phyloP scores from a whole-genome alignment of 2,797 vertebrate species.

The Todus mexicanus region DNA sequence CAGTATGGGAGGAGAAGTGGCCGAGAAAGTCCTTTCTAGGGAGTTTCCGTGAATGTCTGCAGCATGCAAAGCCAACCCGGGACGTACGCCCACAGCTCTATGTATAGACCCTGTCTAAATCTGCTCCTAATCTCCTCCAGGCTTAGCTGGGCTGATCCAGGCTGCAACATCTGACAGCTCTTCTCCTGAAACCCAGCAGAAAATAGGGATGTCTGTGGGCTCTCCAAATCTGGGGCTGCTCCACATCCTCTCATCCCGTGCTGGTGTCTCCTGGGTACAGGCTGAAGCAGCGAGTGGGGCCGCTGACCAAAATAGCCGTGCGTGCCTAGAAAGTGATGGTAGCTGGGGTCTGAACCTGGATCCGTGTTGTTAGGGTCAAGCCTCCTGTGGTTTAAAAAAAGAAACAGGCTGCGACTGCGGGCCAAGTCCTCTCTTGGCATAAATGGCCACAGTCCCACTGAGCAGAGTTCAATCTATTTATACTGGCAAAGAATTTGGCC shows the following conservation, averaged over 20 bases:
- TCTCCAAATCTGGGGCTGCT: not conserved
- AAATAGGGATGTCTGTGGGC: not conserved
- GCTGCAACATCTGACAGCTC: not conserved
- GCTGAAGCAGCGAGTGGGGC: not conserved
- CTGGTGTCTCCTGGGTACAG: not conserved
- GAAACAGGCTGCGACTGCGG: not conserved
- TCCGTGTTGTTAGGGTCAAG: not conserved
- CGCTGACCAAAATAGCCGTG: not conserved
- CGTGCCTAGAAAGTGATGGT: not conserved
- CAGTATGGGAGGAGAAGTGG: not conserved
- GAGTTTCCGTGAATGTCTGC: not conserved
- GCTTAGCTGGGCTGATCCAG: not conserved
- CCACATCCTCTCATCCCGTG: fast-evolving
- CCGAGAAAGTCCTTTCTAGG: not conserved
- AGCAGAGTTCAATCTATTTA: conserved; percentile 13
- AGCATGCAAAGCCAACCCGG: not conserved
- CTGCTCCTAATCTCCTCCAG: not conserved
- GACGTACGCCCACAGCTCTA: not conserved
- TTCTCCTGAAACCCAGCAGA: not conserved
- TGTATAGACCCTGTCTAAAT: not conserved
- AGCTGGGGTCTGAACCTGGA: not conserved
- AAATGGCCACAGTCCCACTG: not conserved
- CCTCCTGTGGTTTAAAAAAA: not conserved
- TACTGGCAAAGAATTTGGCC: not conserved
- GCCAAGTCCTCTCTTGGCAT: not conserved